Conservation (phyloP, 2,888 invertebrate genomes). For the Craniophora ligustri region DNA sequence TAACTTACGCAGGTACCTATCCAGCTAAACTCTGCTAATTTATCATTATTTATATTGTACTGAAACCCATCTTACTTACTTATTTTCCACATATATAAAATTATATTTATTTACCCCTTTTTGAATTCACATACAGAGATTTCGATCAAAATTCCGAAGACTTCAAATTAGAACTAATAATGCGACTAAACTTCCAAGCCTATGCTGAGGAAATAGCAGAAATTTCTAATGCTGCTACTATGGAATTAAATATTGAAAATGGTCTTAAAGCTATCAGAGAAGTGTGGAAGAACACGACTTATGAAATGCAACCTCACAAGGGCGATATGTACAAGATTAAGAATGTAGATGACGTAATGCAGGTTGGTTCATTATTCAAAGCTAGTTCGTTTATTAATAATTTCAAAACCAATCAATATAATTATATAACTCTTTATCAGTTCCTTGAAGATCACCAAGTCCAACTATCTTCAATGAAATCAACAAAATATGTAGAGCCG, state of each 20-base stretch:
- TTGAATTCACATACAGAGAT: constrained; percentile 78
- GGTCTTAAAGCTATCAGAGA: constrained; percentile 92
- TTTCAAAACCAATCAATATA: neutral
- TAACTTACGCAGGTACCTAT: neutral
- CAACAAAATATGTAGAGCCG: constrained; percentile 95
- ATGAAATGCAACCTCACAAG: constrained; percentile 92
- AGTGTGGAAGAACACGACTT: constrained; percentile 91
- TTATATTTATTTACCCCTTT: neutral
- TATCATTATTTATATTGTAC: too few relatives aligned
- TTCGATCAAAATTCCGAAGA: constrained; percentile 94
- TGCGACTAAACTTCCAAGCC: constrained; percentile 94
- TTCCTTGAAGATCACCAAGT: constrained; percentile 95
- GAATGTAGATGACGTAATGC: constrained; percentile 93
- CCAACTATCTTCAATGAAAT: constrained; percentile 95
- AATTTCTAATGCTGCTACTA: constrained; percentile 95
- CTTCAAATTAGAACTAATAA: constrained; percentile 94
- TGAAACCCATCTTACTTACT: too few relatives aligned
- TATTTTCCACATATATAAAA: too few relatives aligned
- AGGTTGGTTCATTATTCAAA: constrained; percentile 70
- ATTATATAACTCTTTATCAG: constrained; percentile 53
- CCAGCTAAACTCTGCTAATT: too few relatives aligned
- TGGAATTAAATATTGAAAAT: constrained; percentile 95
- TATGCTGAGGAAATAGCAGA: constrained; percentile 95
- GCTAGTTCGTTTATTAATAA: neutral
- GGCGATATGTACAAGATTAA: constrained; percentile 91